Conservation (phyloP, 2,888 invertebrate genomes). For the Autographa gamma region DNA sequence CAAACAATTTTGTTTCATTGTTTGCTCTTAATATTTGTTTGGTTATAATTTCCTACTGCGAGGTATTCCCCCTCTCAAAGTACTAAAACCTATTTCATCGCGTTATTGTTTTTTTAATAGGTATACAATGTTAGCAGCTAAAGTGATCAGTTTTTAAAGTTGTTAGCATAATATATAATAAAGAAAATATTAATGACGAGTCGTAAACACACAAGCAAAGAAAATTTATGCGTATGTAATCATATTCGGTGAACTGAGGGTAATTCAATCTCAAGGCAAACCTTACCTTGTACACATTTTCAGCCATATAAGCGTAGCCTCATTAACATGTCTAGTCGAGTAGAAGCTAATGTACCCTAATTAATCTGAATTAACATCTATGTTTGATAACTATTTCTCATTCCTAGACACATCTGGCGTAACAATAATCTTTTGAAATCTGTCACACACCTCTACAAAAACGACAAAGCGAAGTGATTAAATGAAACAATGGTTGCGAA, state of each 20-base stretch:
- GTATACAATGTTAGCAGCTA: neutral
- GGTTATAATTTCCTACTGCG: neutral
- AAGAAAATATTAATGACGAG: neutral
- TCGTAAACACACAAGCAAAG: neutral
- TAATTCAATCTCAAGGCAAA: conserved; percentile 34
- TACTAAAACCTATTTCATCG: neutral
- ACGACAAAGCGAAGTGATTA: conserved; percentile 37
- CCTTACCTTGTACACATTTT: conserved; percentile 25
- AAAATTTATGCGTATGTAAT: conserved; percentile 26
- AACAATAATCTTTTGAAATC: conserved; percentile 28
- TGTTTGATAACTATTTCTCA: neutral
- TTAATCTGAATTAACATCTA: conserved; percentile 17
- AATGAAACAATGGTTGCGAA: conserved; percentile 43
- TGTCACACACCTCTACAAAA: conserved; percentile 23
- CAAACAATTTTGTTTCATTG: conserved; percentile 1
- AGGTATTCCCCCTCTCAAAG: neutral
- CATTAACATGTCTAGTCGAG: conserved; percentile 31
- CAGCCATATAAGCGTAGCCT: conserved; percentile 24
- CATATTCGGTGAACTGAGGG: conserved; percentile 10
- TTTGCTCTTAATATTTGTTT: neutral
- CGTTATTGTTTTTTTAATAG: neutral
- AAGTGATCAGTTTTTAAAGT: neutral
- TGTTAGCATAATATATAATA: neutral
- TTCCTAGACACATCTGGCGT: conserved; percentile 9
- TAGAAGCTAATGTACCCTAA: conserved; percentile 19